Evolutionary conservation across 2,888 invertebrate genomes (phyloP), one percentile per base, ranked within the genome.

Genomic region (Pollenia griseotomentosa): DNA sequence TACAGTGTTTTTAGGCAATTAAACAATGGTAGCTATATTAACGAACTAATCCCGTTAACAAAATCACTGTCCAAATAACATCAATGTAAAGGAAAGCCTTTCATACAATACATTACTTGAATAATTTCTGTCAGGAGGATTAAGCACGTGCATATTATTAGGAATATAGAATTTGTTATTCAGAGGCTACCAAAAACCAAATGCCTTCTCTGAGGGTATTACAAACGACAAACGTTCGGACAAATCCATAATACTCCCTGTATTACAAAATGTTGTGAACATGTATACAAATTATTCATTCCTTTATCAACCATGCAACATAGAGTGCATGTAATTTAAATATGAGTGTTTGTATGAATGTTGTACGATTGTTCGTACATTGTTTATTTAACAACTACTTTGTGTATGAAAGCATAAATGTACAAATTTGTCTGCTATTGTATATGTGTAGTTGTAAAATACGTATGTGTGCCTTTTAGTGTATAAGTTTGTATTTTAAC

Each of bases 331-430:
- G 42, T 23, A 57, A 73, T 46, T 65, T 65, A 11, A 73, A 14
- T 73, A 51, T 40, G 12, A 10, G 7, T 70, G 2, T 65, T 19
- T 79, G n/a, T 33, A 12, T 48, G 33, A 16, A 73, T 65, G 57
- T 57, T 81, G 73, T 12, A 57, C 57, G n/a, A 42, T 19, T 55
- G 33, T 74, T 46, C 14, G 19, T 57, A 59, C 48, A 48, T 70
- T 83, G 70, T 77, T 70, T 83, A 70, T 70, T 83, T 83, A 83
- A 59, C 53, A 83, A 68, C 33, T 59, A 44, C 57, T 75, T 74
- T 75, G 53, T 75, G 16, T 42, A 44, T 12, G 12, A 44, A 48
- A 42, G 59, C 59, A 63, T 46, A 63, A 61, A 44, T 57, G 10
- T n/a, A 70, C 19, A 70, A 48, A 53, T 51, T 44, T 51, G 48